A percentile compares a stretch with the other conserved stretches of the same genome.
phyloP scores from a whole-genome alignment of 2,113 vertebrate species.

The Pelusios castaneus region DNA sequence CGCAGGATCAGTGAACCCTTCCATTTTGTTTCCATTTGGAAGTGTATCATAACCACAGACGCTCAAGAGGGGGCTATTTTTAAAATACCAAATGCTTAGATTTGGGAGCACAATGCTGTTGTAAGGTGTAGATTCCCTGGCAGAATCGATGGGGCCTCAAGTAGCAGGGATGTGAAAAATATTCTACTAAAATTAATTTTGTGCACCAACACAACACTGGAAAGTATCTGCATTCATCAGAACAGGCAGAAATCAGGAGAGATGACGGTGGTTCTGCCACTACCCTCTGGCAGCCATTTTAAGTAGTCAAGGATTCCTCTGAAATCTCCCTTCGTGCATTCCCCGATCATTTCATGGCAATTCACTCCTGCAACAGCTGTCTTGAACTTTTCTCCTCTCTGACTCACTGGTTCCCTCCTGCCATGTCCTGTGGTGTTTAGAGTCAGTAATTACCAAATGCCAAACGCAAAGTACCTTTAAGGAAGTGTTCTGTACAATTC shows the following conservation, averaged over 20 bases:
- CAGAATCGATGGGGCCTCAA: neutral
- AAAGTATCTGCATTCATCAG: neutral
- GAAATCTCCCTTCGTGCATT: neutral
- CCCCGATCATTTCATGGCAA: neutral
- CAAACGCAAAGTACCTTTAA: neutral
- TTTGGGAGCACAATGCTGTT: neutral
- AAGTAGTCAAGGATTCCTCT: neutral
- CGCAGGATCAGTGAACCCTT: neutral
- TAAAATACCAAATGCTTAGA: neutral
- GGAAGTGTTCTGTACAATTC: neutral
- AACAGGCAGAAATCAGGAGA: neutral
- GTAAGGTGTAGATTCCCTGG: neutral
- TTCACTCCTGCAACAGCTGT: neutral
- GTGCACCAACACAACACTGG: neutral
- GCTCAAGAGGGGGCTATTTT: neutral
- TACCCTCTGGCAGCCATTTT: neutral
- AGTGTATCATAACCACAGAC: neutral
- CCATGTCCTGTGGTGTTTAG: no score
- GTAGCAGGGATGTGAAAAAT: neutral
- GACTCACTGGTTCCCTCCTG: neutral
- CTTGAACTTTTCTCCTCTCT: neutral
- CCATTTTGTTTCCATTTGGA: neutral
- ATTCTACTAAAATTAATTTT: neutral
- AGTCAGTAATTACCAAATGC: neutral
- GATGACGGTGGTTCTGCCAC: neutral